These are phyloP conservation scores for Drosophila obscura DNA, from an alignment of 1,140 invertebrate species.

Conservation along the genomic window DNA sequence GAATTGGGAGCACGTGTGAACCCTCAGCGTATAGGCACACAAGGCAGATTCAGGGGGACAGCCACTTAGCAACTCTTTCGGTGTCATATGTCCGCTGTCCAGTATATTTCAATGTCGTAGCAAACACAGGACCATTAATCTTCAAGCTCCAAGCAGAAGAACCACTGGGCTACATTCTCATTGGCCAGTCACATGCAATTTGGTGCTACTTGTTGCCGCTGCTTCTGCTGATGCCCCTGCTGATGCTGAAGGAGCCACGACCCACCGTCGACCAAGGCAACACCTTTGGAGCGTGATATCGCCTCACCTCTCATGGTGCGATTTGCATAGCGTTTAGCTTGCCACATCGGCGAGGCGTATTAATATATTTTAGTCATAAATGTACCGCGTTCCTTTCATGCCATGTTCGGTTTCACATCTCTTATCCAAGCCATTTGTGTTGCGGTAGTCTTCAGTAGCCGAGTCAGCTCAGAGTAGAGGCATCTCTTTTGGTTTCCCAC, in stretches of 20 bases:
- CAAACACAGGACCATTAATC: slow-evolving; percentile 56
- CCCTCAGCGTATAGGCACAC: slow-evolving; percentile 6
- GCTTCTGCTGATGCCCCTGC: background rate
- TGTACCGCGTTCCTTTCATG: slow-evolving; percentile 64
- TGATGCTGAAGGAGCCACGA: slow-evolving; percentile 6
- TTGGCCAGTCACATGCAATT: slow-evolving; percentile 41
- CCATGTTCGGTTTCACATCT: slow-evolving; percentile 74
- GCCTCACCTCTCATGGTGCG: slow-evolving; percentile 64
- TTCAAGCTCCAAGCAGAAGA: slow-evolving; percentile 7
- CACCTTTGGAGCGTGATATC: slow-evolving; percentile 55
- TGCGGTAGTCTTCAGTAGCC: slow-evolving; percentile 57
- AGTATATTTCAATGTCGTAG: slow-evolving; percentile 52
- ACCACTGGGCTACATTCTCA: slow-evolving; percentile 6
- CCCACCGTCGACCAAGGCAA: slow-evolving; percentile 27
- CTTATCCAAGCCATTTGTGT: slow-evolving; percentile 33
- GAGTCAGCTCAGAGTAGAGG: slow-evolving; percentile 24
- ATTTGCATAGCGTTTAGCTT: slow-evolving; percentile 75
- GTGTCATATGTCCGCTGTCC: slow-evolving; percentile 47
- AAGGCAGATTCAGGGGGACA: slow-evolving; percentile 2
- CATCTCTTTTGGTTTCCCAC: slow-evolving; percentile 52
- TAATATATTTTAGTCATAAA: slow-evolving; percentile 60
- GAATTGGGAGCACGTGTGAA: background rate
- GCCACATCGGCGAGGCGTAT: slow-evolving; percentile 47
- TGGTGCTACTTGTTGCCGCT: slow-evolving; percentile 66
- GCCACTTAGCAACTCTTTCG: slow-evolving; percentile 14